These are phyloP conservation scores for Petrocephalus microphthalmus DNA, from an alignment of 2,113 vertebrate genomes.

Conservation along the genomic window DNA sequence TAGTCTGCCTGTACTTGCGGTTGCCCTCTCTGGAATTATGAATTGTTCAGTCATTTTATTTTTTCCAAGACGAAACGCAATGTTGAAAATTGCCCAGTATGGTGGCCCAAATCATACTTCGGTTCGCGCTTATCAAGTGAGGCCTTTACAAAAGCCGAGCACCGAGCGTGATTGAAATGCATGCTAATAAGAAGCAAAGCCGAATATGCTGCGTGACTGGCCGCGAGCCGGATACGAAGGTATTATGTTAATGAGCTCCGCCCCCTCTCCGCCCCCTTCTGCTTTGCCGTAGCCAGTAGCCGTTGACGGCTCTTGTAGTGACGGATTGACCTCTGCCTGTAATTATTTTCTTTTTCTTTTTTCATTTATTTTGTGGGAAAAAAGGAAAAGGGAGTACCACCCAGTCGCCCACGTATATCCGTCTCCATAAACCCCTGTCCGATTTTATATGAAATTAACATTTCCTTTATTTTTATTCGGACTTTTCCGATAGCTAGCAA, in stretches of 20 bases:
- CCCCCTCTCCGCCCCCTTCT: conserved; percentile 39
- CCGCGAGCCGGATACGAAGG: neutral
- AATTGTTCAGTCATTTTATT: neutral
- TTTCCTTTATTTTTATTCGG: conserved; percentile 12
- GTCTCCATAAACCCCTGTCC: conserved; percentile 29
- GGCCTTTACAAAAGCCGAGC: neutral
- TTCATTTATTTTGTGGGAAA: conserved; percentile 56
- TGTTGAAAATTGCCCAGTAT: neutral
- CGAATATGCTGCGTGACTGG: conserved; percentile 20
- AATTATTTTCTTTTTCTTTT: conserved; percentile 55
- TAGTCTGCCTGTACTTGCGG: neutral
- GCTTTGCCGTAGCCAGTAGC: conserved; percentile 57
- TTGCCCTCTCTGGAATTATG: neutral
- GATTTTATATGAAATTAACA: conserved; percentile 7
- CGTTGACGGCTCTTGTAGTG: conserved; percentile 70
- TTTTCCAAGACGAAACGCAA: neutral
- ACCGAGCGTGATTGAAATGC: conserved; percentile 17
- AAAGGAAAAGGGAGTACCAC: conserved; percentile 56
- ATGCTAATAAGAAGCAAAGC: conserved; percentile 11
- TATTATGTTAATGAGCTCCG: conserved; percentile 35
- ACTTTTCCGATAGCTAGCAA: conserved; percentile 44
- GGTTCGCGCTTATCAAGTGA: neutral
- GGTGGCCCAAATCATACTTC: neutral
- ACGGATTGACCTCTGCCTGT: conserved; percentile 52
- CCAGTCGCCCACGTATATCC: conserved; percentile 46